Percentiles rank a stretch among this genome's conserved stretches.
These are phyloP conservation scores for Drosophila picticornis DNA, from an alignment of 2,888 invertebrate species.

Conservation along the genomic window DNA sequence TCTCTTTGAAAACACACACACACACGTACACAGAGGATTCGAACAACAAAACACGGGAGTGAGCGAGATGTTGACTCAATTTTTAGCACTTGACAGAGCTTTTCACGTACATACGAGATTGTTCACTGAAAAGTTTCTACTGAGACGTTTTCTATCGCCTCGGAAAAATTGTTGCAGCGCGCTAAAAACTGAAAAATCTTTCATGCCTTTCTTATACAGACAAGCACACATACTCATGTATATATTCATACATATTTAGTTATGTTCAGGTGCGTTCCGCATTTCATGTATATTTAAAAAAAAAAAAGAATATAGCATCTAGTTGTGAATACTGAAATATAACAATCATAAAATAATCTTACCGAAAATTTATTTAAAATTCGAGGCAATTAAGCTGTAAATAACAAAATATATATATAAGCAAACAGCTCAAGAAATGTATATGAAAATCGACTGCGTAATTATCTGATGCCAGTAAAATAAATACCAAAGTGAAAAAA, in stretches of 20 bases:
- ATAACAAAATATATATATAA: neutral
- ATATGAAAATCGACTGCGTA: neutral
- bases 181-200: constrained; percentile 3
- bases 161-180: constrained; percentile 17
- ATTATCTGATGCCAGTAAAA: neutral
- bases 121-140: constrained; percentile 48
- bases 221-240: neutral
- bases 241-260: constrained; percentile 10
- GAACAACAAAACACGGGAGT: constrained; percentile 27
- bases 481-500: neutral
- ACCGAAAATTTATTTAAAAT: neutral
- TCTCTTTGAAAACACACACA: constrained; percentile 34
- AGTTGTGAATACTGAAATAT: neutral
- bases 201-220: neutral
- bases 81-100: constrained; percentile 45
- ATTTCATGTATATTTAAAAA: constrained; percentile 4
- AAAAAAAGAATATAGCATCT: neutral
- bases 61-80: constrained; percentile 29
- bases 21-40: constrained; percentile 17
- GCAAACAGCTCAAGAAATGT: neutral
- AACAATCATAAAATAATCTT: neutral
- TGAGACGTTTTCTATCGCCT: constrained; percentile 37
- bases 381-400: neutral
- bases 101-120: constrained; percentile 47
- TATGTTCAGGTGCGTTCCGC: neutral